phyloP scores from a whole-genome alignment of 2,888 invertebrate species.

The Iselma pallidipennis region DNA sequence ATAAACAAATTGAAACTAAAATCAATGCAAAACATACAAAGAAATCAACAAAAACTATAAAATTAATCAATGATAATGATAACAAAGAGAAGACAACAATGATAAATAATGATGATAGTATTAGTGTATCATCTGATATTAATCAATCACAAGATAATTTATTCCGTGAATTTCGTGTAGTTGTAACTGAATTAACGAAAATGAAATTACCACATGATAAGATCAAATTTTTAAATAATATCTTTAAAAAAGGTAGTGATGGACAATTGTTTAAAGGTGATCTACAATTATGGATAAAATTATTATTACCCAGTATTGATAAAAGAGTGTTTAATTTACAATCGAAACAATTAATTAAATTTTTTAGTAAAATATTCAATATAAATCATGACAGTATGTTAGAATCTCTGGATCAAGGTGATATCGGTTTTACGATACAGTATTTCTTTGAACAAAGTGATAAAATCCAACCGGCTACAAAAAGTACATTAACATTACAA shows the following conservation, averaged over 20 bases:
- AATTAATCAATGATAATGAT: no score
- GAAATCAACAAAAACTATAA: constrained; percentile 12
- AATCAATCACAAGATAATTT: constrained; percentile 61
- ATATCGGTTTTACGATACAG: constrained; percentile 85
- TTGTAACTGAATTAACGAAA: constrained; percentile 80
- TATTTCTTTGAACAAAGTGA: constrained; percentile 73
- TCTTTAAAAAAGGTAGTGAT: constrained; percentile 66
- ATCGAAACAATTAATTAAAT: constrained; percentile 87
- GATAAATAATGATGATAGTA: background rate
- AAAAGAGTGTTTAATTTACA: constrained; percentile 91
- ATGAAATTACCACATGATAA: constrained; percentile 82
- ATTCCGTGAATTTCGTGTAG: constrained; percentile 74
- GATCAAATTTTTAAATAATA: constrained; percentile 70
- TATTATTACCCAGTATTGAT: constrained; percentile 79
- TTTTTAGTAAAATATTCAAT: constrained; percentile 81
- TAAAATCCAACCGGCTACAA: constrained; percentile 62
- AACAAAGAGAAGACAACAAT: background rate
- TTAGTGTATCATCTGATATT: background rate
- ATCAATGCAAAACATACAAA: constrained; percentile 1
- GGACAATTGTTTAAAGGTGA: constrained; percentile 75
- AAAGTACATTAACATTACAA: constrained; percentile 73
- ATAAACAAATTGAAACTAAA: constrained; percentile 55
- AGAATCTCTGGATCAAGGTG: constrained; percentile 81
- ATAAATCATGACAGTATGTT: constrained; percentile 80
- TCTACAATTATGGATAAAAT: constrained; percentile 76